Conservation (phyloP, 2,113 vertebrate genomes). For the Oncorhynchus clarkii region DNA sequence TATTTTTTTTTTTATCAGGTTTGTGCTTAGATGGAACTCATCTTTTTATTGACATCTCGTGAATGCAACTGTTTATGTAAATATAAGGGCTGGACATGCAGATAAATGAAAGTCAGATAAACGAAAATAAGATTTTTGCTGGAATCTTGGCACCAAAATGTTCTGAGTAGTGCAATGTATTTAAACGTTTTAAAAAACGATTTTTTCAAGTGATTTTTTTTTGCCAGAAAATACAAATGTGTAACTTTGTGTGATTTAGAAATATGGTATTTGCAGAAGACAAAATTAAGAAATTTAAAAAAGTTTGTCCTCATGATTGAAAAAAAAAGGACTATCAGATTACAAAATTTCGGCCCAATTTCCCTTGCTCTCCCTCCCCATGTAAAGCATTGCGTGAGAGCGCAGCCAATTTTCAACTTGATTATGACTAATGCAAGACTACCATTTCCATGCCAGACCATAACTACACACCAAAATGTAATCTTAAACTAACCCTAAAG, state of each 20-base stretch:
- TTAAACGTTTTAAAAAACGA: too few relatives aligned
- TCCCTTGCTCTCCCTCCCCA: constrained; percentile 67
- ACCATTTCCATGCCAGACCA: constrained; percentile 47
- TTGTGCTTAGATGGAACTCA: too few relatives aligned
- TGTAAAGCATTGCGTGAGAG: constrained; percentile 77
- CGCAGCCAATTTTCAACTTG: constrained; percentile 63
- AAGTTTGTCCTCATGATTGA: constrained; percentile 35
- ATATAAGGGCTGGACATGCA: too few relatives aligned
- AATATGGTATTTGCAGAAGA: constrained; percentile 70
- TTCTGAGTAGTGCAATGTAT: too few relatives aligned
- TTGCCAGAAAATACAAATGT: too few relatives aligned
- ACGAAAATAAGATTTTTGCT: too few relatives aligned
- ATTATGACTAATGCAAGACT: constrained; percentile 77
- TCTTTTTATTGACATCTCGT: too few relatives aligned
- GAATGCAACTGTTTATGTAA: too few relatives aligned
- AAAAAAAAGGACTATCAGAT: constrained; percentile 66
- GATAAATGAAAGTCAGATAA: too few relatives aligned
- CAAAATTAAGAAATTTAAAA: constrained; percentile 7
- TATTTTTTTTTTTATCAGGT: too few relatives aligned
- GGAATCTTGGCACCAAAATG: too few relatives aligned
- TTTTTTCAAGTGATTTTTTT: too few relatives aligned
- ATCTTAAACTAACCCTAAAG: constrained; percentile 36
- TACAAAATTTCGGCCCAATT: constrained; percentile 59
- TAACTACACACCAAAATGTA: constrained; percentile 24
- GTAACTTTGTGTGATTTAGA: constrained; percentile 66